Conservation (phyloP, 1,140 invertebrate species). For the Bombus sibiricus region DNA sequence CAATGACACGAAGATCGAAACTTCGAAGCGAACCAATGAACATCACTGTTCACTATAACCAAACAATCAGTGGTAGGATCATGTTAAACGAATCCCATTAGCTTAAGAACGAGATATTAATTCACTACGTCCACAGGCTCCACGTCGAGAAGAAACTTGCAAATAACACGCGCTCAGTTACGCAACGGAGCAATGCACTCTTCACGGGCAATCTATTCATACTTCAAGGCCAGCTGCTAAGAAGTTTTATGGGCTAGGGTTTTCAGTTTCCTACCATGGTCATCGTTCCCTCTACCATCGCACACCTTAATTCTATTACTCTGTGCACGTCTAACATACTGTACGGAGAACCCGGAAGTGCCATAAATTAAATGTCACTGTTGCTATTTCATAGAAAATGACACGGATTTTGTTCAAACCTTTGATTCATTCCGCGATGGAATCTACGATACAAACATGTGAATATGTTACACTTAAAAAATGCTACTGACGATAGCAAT, state of each 20-base stretch:
- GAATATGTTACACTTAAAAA: not conserved
- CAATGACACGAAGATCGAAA: not conserved
- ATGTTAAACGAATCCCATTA: slow-evolving; percentile 4
- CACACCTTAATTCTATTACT: slow-evolving; percentile 41
- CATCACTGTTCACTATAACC: too few relatives aligned
- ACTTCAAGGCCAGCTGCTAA: slow-evolving; percentile 73
- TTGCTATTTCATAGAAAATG: slow-evolving; percentile 27
- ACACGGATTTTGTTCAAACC: slow-evolving; percentile 27
- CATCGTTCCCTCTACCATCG: slow-evolving; percentile 56
- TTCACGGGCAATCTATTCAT: slow-evolving; percentile 76
- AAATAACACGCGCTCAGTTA: slow-evolving; percentile 74
- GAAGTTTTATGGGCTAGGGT: slow-evolving; percentile 55
- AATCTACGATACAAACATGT: not conserved
- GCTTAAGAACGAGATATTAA: slow-evolving; percentile 28
- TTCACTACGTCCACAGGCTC: slow-evolving; percentile 1
- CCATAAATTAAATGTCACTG: slow-evolving; percentile 1
- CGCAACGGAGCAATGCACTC: slow-evolving; percentile 79
- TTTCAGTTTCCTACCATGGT: slow-evolving; percentile 60
- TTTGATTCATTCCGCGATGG: not conserved
- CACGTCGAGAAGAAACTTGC: slow-evolving; percentile 56
- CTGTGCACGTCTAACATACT: slow-evolving; percentile 54
- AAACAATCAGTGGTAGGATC: not conserved
- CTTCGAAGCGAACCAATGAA: not conserved
- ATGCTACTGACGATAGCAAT: not conserved
- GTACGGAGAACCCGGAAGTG: slow-evolving; percentile 41